phyloP scores from a whole-genome alignment of 2,888 invertebrate genomes.

The Dicranocentrus wangi region DNA sequence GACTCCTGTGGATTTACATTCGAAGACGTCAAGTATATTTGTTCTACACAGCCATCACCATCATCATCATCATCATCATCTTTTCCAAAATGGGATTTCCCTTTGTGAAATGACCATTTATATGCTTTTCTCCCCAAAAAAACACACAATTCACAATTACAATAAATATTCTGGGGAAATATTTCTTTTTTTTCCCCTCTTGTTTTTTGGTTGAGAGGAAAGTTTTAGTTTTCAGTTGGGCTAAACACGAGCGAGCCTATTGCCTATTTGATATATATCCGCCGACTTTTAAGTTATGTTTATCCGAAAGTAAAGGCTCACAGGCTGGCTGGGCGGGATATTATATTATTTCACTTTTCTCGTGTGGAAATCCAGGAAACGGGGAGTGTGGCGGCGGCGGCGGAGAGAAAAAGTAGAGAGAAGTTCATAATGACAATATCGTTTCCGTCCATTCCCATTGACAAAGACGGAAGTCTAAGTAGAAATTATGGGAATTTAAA shows the following conservation, averaged over 20 bases:
- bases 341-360: no score
- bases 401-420: neutral
- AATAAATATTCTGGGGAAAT: neutral
- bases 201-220: no score
- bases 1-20: slow-evolving; percentile 13
- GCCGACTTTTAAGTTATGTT: no score
- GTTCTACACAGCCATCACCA: neutral
- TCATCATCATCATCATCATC: neutral
- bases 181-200: neutral
- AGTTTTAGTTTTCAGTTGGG: no score
- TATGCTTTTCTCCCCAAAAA: no score
- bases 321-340: no score
- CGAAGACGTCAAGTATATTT: neutral
- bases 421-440: slow-evolving; percentile 30
- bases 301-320: no score
- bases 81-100: neutral
- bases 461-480: slow-evolving; percentile 44
- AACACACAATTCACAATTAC: no score
- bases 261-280: no score
- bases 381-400: neutral
- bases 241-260: no score
- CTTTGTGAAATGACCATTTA: neutral
- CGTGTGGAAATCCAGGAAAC: no score
- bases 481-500: slow-evolving; percentile 48
- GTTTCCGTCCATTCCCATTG: slow-evolving; percentile 32